A percentile compares a stretch with the other conserved stretches of the same genome.
These are phyloP conservation scores for Silvanus unidentatus DNA, from an alignment of 2,888 invertebrate species.

Conservation along the genomic window DNA sequence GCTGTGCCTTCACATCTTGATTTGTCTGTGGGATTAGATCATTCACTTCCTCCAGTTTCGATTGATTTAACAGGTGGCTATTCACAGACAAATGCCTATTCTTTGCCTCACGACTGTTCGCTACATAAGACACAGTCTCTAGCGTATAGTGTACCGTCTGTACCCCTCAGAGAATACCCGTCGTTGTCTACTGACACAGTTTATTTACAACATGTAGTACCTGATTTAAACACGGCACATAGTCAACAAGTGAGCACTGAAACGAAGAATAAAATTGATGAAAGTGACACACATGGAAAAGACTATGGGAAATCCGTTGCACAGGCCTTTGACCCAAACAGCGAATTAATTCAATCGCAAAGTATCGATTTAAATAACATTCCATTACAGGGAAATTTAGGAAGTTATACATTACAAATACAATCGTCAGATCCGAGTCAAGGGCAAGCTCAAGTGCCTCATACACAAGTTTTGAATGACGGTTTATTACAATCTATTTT, in stretches of 20 bases:
- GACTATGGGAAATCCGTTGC: slow-evolving; percentile 38
- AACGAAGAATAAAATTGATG: slow-evolving; percentile 23
- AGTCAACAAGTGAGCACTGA: slow-evolving; percentile 32
- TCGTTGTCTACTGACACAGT: slow-evolving; percentile 51
- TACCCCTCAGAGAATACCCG: slow-evolving; percentile 51
- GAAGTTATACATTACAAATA: slow-evolving; percentile 70
- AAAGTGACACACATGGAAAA: slow-evolving; percentile 29
- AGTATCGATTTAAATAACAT: slow-evolving; percentile 47
- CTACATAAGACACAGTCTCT: slow-evolving; percentile 36
- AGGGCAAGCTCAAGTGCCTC: slow-evolving; percentile 53
- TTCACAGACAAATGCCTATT: slow-evolving; percentile 10
- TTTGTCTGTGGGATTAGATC: slow-evolving; percentile 28
- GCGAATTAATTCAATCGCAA: slow-evolving; percentile 41
- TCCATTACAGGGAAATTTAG: slow-evolving; percentile 54
- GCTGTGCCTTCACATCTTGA: slow-evolving; percentile 35
- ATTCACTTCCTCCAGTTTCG: slow-evolving; percentile 29
- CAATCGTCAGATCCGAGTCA: slow-evolving; percentile 59
- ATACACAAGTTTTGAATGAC: slow-evolving; percentile 72
- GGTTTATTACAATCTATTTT: slow-evolving; percentile 75
- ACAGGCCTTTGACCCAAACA: slow-evolving; percentile 37
- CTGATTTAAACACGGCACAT: slow-evolving; percentile 44
- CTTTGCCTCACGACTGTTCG: slow-evolving; percentile 35
- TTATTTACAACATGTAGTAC: slow-evolving; percentile 42
- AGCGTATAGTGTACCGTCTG: slow-evolving; percentile 41
- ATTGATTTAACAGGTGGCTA: slow-evolving; percentile 30